Conservation (phyloP, 2,888 invertebrate genomes). For the Bugula neritina region DNA sequence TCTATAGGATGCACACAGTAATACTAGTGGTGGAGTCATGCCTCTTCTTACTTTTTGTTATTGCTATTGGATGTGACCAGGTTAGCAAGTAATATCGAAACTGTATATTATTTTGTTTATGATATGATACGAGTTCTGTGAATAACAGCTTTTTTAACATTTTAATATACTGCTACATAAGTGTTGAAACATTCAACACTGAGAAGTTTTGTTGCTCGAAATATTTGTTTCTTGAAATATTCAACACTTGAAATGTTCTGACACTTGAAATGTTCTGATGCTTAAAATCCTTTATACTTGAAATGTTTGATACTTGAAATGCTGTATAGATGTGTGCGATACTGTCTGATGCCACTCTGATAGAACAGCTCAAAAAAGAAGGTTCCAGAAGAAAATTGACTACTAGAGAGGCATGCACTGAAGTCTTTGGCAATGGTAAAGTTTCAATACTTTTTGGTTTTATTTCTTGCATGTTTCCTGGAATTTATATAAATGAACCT, state of each 20-base stretch:
- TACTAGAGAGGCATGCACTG: slow-evolving; percentile 64
- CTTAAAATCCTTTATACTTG: too few relatives aligned
- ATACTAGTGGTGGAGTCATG: slow-evolving; percentile 67
- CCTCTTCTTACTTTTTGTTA: slow-evolving; percentile 57
- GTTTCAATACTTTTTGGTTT: slow-evolving; percentile 27
- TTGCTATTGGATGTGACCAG: slow-evolving; percentile 56
- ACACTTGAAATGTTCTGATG: too few relatives aligned
- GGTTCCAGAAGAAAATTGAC: slow-evolving; percentile 60
- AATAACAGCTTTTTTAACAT: too few relatives aligned
- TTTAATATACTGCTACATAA: too few relatives aligned
- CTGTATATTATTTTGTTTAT: too few relatives aligned
- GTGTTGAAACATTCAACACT: neutral
- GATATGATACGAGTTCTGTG: too few relatives aligned
- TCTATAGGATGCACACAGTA: slow-evolving; percentile 75
- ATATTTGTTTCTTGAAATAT: too few relatives aligned
- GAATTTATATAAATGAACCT: too few relatives aligned
- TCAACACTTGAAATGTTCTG: too few relatives aligned
- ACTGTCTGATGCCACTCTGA: slow-evolving; percentile 55
- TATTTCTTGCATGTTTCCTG: too few relatives aligned
- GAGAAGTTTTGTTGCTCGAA: too few relatives aligned
- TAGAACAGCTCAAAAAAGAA: slow-evolving; percentile 67
- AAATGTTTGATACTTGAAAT: too few relatives aligned
- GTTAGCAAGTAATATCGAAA: slow-evolving; percentile 40
- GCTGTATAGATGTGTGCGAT: slow-evolving; percentile 45
- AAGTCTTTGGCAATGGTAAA: slow-evolving; percentile 68